Percentiles rank a stretch among this genome's conserved stretches.
These are phyloP conservation scores for Papilio glaucus DNA, from an alignment of 1,140 invertebrate genomes.

Conservation along the genomic window DNA sequence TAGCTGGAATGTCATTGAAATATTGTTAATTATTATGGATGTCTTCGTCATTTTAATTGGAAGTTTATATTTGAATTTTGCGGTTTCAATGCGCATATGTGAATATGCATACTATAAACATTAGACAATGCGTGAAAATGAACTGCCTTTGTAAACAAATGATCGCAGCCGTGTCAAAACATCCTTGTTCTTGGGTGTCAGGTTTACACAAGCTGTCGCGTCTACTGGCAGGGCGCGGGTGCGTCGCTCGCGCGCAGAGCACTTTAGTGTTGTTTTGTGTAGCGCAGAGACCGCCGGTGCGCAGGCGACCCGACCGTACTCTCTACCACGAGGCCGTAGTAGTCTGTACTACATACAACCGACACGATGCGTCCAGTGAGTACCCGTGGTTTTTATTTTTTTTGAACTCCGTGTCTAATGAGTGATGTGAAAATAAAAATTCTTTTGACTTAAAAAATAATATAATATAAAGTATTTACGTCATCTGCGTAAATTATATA, in stretches of 20 bases:
- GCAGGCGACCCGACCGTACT: constrained; percentile 20
- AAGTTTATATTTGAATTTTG: constrained; percentile 14
- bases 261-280: constrained; percentile 46
- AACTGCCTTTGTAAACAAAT: constrained; percentile 51
- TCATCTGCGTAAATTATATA: background rate
- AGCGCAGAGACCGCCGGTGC: constrained; percentile 46
- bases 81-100: background rate
- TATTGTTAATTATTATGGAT: background rate
- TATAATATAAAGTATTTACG: background rate
- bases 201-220: constrained; percentile 31
- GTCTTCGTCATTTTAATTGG: background rate
- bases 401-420: background rate
- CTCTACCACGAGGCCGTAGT: constrained; percentile 27
- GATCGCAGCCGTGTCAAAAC: constrained; percentile 47
- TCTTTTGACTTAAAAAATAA: background rate
- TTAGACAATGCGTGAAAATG: constrained; percentile 21
- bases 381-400: constrained; percentile 59
- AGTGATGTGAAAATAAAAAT: constrained; percentile 15
- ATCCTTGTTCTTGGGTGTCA: constrained; percentile 44
- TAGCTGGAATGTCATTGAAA: background rate
- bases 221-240: constrained; percentile 37
- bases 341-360: constrained; percentile 39
- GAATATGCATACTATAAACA: constrained; percentile 12
- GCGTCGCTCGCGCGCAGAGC: constrained; percentile 41
- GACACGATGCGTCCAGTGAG: constrained; percentile 70